A percentile compares a stretch with the other conserved stretches of the same genome.
phyloP scores from a whole-genome alignment of 2,113 vertebrate genomes.

The Poeciliopsis occidentalis region DNA sequence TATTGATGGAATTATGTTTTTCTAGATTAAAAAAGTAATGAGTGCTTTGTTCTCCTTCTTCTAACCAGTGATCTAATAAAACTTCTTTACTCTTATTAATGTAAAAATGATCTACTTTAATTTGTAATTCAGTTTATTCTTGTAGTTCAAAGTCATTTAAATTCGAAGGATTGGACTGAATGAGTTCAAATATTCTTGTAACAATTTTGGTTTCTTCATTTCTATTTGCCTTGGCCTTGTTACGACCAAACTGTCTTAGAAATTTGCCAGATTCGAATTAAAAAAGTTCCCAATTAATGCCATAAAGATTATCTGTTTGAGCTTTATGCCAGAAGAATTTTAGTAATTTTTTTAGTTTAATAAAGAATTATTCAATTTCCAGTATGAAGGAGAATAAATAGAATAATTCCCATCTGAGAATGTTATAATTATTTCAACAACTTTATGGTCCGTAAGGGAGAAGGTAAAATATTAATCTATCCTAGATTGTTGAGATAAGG shows the following conservation, averaged over 20 bases:
- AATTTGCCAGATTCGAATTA: no score
- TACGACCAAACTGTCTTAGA: neutral
- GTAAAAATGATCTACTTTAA: no score
- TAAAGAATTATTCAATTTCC: neutral
- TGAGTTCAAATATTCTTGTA: neutral
- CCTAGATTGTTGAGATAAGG: neutral
- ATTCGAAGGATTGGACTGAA: neutral
- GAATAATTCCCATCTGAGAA: neutral
- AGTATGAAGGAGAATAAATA: neutral
- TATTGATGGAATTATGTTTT: no score
- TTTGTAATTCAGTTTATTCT: no score
- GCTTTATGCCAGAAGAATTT: neutral
- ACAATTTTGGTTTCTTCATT: neutral
- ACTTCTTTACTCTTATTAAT: no score
- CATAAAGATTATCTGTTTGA: neutral
- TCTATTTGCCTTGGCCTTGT: neutral
- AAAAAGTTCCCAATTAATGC: neutral
- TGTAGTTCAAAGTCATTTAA: neutral
- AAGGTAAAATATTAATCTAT: neutral
- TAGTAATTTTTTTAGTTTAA: neutral
- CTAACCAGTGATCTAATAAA: no score
- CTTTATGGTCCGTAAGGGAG: conserved; percentile 2
- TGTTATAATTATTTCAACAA: neutral
- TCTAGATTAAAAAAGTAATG: no score
- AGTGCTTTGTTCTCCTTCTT: no score